Evolutionary conservation across 2,888 invertebrate species (phyloP).

Genomic region (Arctia plantaginis): DNA sequence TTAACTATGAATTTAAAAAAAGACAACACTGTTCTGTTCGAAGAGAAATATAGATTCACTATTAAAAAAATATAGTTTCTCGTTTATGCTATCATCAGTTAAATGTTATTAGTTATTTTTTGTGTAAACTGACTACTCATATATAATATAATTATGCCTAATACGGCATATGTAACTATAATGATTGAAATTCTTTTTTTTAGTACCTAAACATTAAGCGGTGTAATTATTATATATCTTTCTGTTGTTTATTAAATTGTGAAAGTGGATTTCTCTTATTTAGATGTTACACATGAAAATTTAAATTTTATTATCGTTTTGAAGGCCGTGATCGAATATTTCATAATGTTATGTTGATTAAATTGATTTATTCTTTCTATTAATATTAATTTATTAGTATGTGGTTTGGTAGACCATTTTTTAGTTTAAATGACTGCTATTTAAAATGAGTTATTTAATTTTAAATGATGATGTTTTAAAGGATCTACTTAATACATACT

Average conservation of each 20-base stretch:
- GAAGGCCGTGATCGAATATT: slow-evolving; percentile 28
- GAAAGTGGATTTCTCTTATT: slow-evolving; percentile 23
- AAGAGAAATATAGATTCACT: neutral
- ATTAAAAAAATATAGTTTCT: neutral
- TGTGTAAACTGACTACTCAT: neutral
- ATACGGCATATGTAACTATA: neutral
- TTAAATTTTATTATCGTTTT: slow-evolving; percentile 15
- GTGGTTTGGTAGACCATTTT: neutral
- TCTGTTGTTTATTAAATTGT: slow-evolving; percentile 4
- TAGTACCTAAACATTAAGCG: neutral
- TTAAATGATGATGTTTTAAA: neutral
- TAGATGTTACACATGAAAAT: slow-evolving; percentile 16
- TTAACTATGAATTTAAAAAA: neutral
- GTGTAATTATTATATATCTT: slow-evolving; percentile 5
- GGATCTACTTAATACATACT: neutral
- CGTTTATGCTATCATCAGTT: neutral
- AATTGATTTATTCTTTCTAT: neutral
- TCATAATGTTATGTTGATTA: slow-evolving; percentile 35
- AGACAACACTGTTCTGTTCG: neutral
- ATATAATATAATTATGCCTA: neutral
- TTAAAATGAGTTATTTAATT: neutral
- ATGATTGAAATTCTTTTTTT: no score
- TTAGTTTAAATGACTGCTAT: neutral
- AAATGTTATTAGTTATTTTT: neutral
- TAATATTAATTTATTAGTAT: neutral